A percentile compares a stretch with the other conserved stretches of the same genome.
These are phyloP conservation scores for Zaprionus ghesquierei DNA, from an alignment of 1,140 invertebrate species.

Conservation along the genomic window DNA sequence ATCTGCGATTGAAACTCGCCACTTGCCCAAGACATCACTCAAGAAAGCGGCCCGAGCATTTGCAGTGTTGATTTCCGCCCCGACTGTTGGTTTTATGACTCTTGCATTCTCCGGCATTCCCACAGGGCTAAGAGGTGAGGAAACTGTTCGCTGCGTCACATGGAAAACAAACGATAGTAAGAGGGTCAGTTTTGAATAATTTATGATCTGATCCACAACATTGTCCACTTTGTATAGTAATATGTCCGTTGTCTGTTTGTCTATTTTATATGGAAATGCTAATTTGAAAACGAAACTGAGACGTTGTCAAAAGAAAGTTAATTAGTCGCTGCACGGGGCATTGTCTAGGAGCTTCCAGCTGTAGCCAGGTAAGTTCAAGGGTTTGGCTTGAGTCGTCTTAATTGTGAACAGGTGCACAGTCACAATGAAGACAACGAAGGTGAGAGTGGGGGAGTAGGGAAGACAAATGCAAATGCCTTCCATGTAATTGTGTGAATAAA, in stretches of 20 bases:
- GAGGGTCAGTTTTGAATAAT: slow-evolving; percentile 68
- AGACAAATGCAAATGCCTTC: slow-evolving; percentile 51
- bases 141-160: slow-evolving; percentile 59
- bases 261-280: slow-evolving; percentile 51
- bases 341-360: not conserved
- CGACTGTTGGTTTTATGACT: slow-evolving; percentile 76
- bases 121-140: slow-evolving; percentile 46
- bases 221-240: slow-evolving; percentile 44
- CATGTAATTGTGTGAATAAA: slow-evolving; percentile 77
- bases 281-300: slow-evolving; percentile 62
- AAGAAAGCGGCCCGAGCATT: slow-evolving; percentile 13
- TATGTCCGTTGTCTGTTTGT: slow-evolving; percentile 19
- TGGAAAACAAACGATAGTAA: slow-evolving; percentile 66
- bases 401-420: slow-evolving; percentile 57
- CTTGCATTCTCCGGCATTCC: slow-evolving; percentile 61
- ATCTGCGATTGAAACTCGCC: slow-evolving; percentile 25
- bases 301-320: slow-evolving; percentile 68
- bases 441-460: not conserved
- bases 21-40: slow-evolving; percentile 42
- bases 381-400: slow-evolving; percentile 35
- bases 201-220: slow-evolving; percentile 49
- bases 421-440: slow-evolving; percentile 11
- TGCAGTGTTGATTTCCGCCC: slow-evolving; percentile 73
- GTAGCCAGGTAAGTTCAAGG: slow-evolving; percentile 52
- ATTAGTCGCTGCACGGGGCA: slow-evolving; percentile 42